Evolutionary conservation across 2,113 vertebrate genomes (phyloP).

Genomic region (Nettapus auritus): DNA sequence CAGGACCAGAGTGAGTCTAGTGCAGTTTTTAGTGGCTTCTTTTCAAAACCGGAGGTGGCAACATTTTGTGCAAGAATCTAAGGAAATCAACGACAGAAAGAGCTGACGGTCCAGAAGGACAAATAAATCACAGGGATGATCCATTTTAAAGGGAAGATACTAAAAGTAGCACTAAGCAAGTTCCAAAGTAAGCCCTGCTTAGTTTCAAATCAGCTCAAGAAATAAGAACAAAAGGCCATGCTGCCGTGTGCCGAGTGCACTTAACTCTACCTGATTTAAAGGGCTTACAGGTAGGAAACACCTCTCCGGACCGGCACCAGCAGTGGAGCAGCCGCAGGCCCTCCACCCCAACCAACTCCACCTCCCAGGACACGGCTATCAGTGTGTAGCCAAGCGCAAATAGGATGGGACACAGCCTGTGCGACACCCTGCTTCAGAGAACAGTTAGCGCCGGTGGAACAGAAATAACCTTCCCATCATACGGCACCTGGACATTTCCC

Average conservation of each 20-base stretch:
- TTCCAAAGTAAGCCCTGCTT: constrained; percentile 69
- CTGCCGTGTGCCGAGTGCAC: neutral
- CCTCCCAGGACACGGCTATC: neutral
- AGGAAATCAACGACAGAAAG: neutral
- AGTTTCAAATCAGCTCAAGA: constrained; percentile 68
- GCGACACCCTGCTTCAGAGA: accelerated
- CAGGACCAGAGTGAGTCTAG: neutral
- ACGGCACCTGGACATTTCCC: neutral
- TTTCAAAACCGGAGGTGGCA: accelerated
- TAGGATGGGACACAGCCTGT: accelerated
- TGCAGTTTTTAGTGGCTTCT: neutral
- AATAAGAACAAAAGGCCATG: constrained; percentile 44
- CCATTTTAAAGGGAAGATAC: constrained; percentile 51
- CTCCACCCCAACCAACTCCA: neutral
- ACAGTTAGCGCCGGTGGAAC: accelerated
- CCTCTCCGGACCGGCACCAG: neutral
- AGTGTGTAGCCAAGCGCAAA: accelerated
- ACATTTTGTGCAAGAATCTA: neutral
- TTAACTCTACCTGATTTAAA: neutral
- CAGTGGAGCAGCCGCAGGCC: neutral
- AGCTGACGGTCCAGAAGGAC: neutral
- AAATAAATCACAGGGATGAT: constrained; percentile 53
- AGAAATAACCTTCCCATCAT: accelerated
- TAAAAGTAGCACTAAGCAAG: constrained; percentile 65
- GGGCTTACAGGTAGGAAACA: neutral